phyloP scores from a whole-genome alignment of 2,888 invertebrate genomes.

The Chymomyza amoena region DNA sequence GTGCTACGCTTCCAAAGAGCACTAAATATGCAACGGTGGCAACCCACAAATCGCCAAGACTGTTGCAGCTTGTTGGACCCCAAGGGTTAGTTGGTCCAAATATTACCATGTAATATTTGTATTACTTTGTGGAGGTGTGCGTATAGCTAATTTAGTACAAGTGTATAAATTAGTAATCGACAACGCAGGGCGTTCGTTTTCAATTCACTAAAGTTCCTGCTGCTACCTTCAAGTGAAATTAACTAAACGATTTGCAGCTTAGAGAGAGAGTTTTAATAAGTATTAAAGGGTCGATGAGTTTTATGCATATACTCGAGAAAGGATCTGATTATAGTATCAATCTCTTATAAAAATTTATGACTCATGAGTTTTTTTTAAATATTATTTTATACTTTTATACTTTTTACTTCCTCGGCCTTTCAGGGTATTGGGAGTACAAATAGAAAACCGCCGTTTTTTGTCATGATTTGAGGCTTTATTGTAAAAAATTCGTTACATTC shows the following conservation, averaged over 20 bases:
- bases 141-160: not conserved
- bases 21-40: not conserved
- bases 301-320: too few relatives aligned
- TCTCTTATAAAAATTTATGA: too few relatives aligned
- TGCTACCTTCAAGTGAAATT: not conserved
- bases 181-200: not conserved
- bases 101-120: not conserved
- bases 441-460: too few relatives aligned
- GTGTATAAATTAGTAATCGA: not conserved
- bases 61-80: constrained; percentile 43
- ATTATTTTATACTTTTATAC: too few relatives aligned
- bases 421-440: too few relatives aligned
- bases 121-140: not conserved
- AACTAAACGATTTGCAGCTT: not conserved
- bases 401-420: too few relatives aligned
- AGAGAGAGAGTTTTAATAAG: too few relatives aligned
- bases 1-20: not conserved
- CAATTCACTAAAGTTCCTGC: not conserved
- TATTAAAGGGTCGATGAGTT: too few relatives aligned
- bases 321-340: too few relatives aligned
- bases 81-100: constrained; percentile 14
- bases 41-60: constrained; percentile 16
- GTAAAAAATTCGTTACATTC: too few relatives aligned
- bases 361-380: too few relatives aligned
- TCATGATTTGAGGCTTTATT: too few relatives aligned